Evolutionary conservation across 2,888 invertebrate species (phyloP).

Genomic region (Dicranocentrus wangi): DNA sequence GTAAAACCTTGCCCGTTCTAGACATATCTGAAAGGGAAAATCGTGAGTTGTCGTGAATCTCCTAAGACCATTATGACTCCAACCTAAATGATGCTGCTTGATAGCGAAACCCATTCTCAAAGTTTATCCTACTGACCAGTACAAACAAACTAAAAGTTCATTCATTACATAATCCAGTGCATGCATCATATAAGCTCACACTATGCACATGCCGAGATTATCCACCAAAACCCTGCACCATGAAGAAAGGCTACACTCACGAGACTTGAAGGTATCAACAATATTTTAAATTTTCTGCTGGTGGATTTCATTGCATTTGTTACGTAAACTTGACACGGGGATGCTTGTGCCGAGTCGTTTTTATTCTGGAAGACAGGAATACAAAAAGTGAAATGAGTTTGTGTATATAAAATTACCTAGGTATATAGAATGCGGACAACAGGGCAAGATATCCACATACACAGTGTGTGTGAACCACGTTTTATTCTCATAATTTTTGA

Average conservation of each 20-base stretch:
- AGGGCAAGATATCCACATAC: neutral
- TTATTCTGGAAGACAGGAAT: neutral
- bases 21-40: neutral
- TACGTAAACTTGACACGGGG: too few species aligned
- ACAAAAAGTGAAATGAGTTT: neutral
- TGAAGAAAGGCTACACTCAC: too few species aligned
- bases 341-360: too few species aligned
- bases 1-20: neutral
- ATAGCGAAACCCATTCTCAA: neutral
- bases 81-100: neutral
- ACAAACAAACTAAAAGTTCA: neutral
- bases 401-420: neutral
- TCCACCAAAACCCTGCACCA: neutral
- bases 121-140: neutral
- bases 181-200: neutral
- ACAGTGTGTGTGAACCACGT: neutral
- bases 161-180: neutral
- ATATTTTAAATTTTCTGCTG: too few species aligned
- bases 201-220: neutral
- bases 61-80: neutral
- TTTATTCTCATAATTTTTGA: constrained; percentile 6
- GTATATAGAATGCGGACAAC: neutral
- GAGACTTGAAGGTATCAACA: too few species aligned
- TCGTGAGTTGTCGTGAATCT: constrained; percentile 13
- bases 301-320: too few species aligned